phyloP scores from a whole-genome alignment of 2,797 vertebrate genomes.

The Echeneis naucrates region DNA sequence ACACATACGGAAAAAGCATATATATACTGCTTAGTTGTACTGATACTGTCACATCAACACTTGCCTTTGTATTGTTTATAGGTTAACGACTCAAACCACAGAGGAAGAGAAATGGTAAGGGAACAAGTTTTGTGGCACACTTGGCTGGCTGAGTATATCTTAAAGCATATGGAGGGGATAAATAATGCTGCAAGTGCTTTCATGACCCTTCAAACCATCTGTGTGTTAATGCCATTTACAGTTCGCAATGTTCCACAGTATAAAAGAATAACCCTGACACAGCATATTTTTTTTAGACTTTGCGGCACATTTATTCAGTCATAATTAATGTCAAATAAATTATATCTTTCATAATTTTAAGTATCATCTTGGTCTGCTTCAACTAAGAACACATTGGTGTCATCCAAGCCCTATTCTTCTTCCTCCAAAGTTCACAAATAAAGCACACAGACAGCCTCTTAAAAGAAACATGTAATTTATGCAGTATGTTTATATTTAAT shows the following conservation, averaged over 20 bases:
- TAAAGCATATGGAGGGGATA: constrained; percentile 1
- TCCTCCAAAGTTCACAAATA: constrained; percentile 42
- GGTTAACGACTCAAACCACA: constrained; percentile 89
- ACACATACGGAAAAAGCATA: neutral
- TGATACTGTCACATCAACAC: neutral
- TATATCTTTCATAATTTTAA: constrained; percentile 20
- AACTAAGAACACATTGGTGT: constrained; percentile 15
- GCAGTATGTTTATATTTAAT: constrained; percentile 67
- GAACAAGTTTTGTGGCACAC: neutral
- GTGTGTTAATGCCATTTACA: constrained; percentile 32
- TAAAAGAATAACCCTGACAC: neutral
- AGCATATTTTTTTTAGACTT: constrained; percentile 3
- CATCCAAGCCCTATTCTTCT: constrained; percentile 1
- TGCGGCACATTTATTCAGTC: constrained; percentile 5
- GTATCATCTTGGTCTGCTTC: constrained; percentile 17
- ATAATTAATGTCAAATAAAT: neutral
- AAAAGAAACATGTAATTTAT: constrained; percentile 63
- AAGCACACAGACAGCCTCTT: constrained; percentile 30
- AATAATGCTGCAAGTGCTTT: constrained; percentile 17
- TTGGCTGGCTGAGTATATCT: constrained; percentile 9
- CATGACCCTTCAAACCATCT: constrained; percentile 30
- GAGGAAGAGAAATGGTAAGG: constrained; percentile 95
- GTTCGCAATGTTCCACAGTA: constrained; percentile 17
- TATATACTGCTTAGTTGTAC: neutral
- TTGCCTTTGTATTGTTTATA: constrained; percentile 64